Evolutionary conservation across 1,140 invertebrate species (phyloP).

Genomic region (Gonatopus flavifemur): DNA sequence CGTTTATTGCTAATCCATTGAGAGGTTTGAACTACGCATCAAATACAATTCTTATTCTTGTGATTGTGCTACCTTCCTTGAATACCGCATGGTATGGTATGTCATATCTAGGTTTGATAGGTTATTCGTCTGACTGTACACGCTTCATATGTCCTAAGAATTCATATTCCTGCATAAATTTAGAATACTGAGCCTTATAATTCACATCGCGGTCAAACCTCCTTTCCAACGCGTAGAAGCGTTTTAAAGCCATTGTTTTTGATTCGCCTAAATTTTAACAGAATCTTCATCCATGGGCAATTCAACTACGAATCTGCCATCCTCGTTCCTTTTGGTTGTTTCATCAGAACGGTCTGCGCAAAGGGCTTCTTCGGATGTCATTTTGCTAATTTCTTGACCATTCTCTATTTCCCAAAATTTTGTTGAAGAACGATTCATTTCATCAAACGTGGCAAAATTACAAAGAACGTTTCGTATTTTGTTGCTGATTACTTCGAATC

Average conservation of each 20-base stretch:
- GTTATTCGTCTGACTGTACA: conserved; percentile 15
- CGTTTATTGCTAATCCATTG: background rate
- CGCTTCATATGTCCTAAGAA: conserved; percentile 20
- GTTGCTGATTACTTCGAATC: too few species aligned
- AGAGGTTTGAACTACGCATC: conserved; percentile 9
- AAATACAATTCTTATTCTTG: conserved; percentile 39
- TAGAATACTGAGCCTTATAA: conserved; percentile 14
- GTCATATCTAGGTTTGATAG: background rate
- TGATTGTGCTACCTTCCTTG: conserved; percentile 11
- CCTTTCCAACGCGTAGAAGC: conserved; percentile 12
- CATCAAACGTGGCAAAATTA: too few species aligned
- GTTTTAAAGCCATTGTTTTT: background rate
- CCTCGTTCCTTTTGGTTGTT: too few species aligned
- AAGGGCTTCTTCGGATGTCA: too few species aligned
- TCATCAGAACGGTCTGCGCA: too few species aligned
- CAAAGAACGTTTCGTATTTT: too few species aligned
- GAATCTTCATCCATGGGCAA: too few species aligned
- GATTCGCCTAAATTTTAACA: background rate
- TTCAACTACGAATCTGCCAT: too few species aligned
- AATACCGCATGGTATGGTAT: background rate
- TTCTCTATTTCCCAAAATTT: too few species aligned
- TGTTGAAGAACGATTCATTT: too few species aligned
- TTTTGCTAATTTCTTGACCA: too few species aligned
- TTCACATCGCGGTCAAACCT: conserved; percentile 8
- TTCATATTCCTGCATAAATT: conserved; percentile 29